Evolutionary conservation across 2,113 vertebrate species (phyloP).

Genomic region (Aix galericulata): DNA sequence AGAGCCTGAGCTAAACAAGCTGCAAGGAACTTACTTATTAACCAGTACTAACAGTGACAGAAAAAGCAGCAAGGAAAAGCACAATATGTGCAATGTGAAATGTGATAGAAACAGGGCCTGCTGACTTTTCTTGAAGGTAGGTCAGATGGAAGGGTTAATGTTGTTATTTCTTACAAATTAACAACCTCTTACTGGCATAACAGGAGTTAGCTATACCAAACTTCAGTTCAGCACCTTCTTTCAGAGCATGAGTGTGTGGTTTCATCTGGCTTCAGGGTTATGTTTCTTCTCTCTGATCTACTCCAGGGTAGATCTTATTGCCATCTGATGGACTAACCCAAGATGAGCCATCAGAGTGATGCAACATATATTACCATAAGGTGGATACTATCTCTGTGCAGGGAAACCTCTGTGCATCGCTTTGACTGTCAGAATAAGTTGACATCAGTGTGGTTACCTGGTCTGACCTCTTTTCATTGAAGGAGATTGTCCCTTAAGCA

Average conservation of each 20-base stretch:
- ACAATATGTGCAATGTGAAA: not conserved
- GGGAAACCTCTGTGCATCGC: not conserved
- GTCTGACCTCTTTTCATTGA: not conserved
- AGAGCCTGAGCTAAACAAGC: not conserved
- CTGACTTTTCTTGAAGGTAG: not conserved
- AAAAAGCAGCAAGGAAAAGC: not conserved
- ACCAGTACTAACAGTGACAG: not conserved
- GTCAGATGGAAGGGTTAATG: not conserved
- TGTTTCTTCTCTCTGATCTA: not conserved
- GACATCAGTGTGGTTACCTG: not conserved
- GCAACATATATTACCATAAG: not conserved
- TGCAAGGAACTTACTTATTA: not conserved
- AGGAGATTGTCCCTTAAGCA: not conserved
- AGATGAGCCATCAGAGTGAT: not conserved
- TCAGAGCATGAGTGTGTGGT: fast-evolving
- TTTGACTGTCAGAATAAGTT: not conserved
- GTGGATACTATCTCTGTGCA: fast-evolving
- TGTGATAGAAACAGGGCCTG: not conserved
- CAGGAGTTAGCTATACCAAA: not conserved
- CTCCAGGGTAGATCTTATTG: not conserved
- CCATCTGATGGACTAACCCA: not conserved
- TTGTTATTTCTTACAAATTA: not conserved
- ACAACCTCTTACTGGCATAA: not conserved
- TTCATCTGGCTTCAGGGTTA: not conserved
- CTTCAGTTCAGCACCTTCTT: not conserved